Evolutionary conservation across 2,888 invertebrate species (phyloP), one percentile per base, ranked within the genome.

Genomic region (Oxyscelio sp.): DNA sequence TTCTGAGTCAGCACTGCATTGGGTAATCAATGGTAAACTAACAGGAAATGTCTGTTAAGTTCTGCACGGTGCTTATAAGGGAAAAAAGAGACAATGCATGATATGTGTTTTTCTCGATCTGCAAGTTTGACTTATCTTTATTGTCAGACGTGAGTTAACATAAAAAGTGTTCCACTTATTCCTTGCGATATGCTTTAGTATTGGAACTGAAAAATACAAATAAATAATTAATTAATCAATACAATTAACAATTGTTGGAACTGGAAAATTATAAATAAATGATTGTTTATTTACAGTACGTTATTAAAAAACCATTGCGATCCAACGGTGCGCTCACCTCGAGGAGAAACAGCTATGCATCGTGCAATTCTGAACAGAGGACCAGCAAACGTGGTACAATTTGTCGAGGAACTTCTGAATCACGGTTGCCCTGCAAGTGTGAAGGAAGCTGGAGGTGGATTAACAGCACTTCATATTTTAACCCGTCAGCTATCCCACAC

Each of bases 311-410:
- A 90, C 58, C 93, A 92, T 45, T 93, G 93, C 73, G 91, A 93
- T 81, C 91, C 92, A 81, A 91, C 92, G 71, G 90, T 90, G 15
- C 90, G 93, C 78, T 93, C 93, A 13, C 91, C 93, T 4, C 90
- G 92, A 21, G 94, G 94, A 3, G 94, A 94, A 86, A 93, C 92
- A 5, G 94, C 93, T 0, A 88, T 94, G 4, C 94, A 94, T 78
- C 88, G 93, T 59, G 92, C 90, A 19, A 92, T 93, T 58, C 83
- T 90, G 31, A 91, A 91, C 52, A 90, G 90, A 22, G 89, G 90
- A 3, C 89, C 91, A 43, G 88, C 89, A 31, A 90, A 89, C 19
- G 90, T 91, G 6, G 85, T 88, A 5, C 89, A 90, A 77, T 91
- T 93, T 68, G 92, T 94, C 9, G 90, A 87, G 63, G 88, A 92